Evolutionary conservation across 2,797 vertebrate species (phyloP).

Genomic region (Malurus splendens): DNA sequence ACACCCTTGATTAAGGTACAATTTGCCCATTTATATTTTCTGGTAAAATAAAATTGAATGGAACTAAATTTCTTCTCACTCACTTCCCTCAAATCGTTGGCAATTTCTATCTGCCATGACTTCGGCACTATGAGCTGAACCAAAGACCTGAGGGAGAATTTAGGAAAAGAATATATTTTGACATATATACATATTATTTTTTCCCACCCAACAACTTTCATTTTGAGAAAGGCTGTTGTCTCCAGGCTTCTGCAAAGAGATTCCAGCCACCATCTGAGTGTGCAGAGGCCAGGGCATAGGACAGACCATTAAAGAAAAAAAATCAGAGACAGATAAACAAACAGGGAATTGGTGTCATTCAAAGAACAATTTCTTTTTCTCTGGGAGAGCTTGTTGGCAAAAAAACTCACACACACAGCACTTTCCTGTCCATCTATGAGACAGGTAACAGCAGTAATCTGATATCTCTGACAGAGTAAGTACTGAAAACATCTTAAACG

Average conservation of each 20-base stretch:
- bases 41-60: neutral
- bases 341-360: neutral
- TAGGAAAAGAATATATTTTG: neutral
- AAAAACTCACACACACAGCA: neutral
- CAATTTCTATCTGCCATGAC: neutral
- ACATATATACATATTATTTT: neutral
- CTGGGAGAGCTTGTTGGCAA: neutral
- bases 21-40: neutral
- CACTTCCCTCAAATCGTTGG: neutral
- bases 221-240: neutral
- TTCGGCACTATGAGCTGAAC: neutral
- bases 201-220: neutral
- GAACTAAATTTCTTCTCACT: neutral
- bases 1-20: neutral
- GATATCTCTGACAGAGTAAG: neutral
- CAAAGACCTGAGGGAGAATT: neutral
- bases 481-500: neutral
- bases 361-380: conserved; percentile 7
- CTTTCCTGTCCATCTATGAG: neutral
- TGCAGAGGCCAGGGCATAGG: neutral
- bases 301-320: neutral
- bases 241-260: neutral
- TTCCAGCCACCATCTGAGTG: neutral
- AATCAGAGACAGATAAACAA: neutral
- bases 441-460: conserved; percentile 2